phyloP scores from a whole-genome alignment of 2,113 vertebrate genomes.

The Romanogobio albipinnatus region DNA sequence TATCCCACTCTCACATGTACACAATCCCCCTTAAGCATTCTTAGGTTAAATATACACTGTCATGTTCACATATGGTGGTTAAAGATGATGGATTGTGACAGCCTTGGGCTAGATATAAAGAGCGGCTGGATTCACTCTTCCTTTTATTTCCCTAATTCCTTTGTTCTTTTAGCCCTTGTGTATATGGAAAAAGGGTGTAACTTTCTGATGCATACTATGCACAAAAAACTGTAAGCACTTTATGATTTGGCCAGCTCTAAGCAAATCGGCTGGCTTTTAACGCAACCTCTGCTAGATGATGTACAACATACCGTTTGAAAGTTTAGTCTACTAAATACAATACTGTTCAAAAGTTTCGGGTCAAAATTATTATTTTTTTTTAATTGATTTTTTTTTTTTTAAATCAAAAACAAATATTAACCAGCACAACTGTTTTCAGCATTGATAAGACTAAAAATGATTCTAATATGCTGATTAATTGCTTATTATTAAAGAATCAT shows the following conservation, averaged over 20 bases:
- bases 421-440: background rate
- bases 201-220: background rate
- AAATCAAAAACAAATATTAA: background rate
- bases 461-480: too few relatives aligned
- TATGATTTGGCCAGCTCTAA: background rate
- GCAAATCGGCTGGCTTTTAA: background rate
- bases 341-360: background rate
- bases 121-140: conserved; percentile 2
- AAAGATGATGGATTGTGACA: conserved; percentile 49
- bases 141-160: background rate
- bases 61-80: conserved; percentile 31
- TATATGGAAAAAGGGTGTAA: background rate
- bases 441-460: too few relatives aligned
- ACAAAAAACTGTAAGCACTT: background rate
- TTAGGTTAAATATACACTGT: conserved; percentile 54
- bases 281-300: background rate
- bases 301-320: background rate
- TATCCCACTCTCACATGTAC: background rate
- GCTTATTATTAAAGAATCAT: background rate
- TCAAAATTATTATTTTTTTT: background rate
- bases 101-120: background rate
- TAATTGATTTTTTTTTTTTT: background rate
- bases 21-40: conserved; percentile 26
- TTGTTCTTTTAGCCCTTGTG: background rate
- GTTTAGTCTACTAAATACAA: background rate